Conservation (phyloP, 2,797 vertebrate species). For the Pristis pectinata region DNA sequence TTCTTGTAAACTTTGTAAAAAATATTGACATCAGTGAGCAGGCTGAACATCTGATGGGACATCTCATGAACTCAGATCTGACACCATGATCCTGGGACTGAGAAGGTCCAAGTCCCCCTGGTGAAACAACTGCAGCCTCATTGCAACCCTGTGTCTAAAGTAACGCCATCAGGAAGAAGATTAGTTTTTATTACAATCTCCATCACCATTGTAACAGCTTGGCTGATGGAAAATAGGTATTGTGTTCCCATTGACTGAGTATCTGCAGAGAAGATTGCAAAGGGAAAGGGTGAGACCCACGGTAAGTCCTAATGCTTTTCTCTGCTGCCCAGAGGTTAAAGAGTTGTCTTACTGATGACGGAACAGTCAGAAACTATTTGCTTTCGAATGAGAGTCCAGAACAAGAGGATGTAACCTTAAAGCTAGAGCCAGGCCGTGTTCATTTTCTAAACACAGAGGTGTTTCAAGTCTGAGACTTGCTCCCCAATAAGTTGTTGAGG, state of each 20-base stretch:
- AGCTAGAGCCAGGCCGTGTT: too few relatives aligned
- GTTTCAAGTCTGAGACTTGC: not conserved
- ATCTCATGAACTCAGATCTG: not conserved
- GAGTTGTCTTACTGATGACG: not conserved
- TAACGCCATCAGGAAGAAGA: not conserved
- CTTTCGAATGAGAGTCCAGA: too few relatives aligned
- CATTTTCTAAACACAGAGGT: not conserved
- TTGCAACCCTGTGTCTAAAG: not conserved
- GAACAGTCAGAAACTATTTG: too few relatives aligned
- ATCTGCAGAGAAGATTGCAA: not conserved
- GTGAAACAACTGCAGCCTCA: not conserved
- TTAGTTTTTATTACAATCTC: not conserved
- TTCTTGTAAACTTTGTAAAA: not conserved
- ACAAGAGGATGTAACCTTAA: too few relatives aligned
- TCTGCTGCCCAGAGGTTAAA: not conserved
- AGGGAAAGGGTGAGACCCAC: not conserved
- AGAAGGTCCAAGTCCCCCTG: not conserved
- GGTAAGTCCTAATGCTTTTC: not conserved
- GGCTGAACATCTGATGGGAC: not conserved
- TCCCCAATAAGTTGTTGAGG: not conserved
- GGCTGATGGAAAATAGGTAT: not conserved
- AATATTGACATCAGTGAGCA: not conserved
- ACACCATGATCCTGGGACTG: not conserved
- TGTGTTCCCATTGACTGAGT: not conserved
- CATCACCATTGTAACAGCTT: not conserved